Evolutionary conservation across 2,113 vertebrate genomes (phyloP).

Genomic region (Pelobates fuscus): DNA sequence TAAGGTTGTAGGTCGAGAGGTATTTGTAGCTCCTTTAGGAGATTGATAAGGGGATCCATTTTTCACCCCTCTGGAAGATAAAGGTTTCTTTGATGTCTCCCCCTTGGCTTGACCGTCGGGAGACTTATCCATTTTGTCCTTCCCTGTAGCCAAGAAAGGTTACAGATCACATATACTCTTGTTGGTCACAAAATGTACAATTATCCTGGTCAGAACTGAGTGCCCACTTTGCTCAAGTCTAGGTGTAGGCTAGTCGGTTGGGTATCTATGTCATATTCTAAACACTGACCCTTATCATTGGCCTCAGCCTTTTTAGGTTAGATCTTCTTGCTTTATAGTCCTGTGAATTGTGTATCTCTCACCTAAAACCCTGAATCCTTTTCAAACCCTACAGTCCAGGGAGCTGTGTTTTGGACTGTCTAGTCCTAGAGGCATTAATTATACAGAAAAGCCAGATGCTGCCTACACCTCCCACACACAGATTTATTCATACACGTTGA

Average conservation of each 20-base stretch:
- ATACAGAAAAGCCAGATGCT: conserved; percentile 30
- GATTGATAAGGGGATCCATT: background rate
- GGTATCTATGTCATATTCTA: too few species aligned
- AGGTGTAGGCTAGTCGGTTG: too few species aligned
- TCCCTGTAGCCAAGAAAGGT: background rate
- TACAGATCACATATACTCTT: background rate
- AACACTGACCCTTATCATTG: too few species aligned
- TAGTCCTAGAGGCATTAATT: conserved; percentile 42
- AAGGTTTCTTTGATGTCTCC: conserved; percentile 13
- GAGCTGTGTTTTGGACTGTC: background rate
- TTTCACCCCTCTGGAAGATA: conserved; percentile 17
- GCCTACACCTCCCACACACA: conserved; percentile 9
- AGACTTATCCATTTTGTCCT: conserved; percentile 31
- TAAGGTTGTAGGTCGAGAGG: background rate
- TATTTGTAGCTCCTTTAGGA: conserved; percentile 25
- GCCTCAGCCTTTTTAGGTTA: too few species aligned
- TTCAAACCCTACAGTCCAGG: background rate
- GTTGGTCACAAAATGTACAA: background rate
- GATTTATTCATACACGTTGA: background rate
- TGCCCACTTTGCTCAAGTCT: background rate
- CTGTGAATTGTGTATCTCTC: background rate
- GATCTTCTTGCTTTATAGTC: too few species aligned
- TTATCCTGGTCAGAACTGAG: too few species aligned
- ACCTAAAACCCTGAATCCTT: background rate
- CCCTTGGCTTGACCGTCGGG: conserved; percentile 15